A percentile compares a stretch with the other conserved stretches of the same genome.
Evolutionary conservation across 2,113 vertebrate genomes (phyloP).

Genomic region (Chlamydotis undulata): DNA sequence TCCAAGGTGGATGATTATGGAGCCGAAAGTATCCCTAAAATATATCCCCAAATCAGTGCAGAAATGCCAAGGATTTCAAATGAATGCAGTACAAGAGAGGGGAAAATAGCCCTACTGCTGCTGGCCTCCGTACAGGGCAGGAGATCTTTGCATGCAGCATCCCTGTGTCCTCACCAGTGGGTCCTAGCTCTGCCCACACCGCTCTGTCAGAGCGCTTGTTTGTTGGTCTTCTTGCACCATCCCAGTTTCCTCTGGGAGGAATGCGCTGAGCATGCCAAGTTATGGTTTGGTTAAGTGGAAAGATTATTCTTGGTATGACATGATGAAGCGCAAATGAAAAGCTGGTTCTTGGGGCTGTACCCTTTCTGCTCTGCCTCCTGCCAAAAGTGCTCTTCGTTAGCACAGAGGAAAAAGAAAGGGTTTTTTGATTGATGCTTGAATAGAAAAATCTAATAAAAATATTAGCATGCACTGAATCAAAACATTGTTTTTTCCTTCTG

Average conservation of each 20-base stretch:
- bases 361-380: background rate
- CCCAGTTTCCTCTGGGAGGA: background rate
- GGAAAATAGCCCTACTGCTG: background rate
- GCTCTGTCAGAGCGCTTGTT: background rate
- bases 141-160: background rate
- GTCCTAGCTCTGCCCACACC: background rate
- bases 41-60: background rate
- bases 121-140: background rate
- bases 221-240: background rate
- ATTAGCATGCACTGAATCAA: background rate
- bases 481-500: background rate
- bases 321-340: background rate
- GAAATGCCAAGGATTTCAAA: background rate
- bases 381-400: background rate
- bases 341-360: background rate
- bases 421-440: background rate
- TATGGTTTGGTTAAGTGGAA: background rate
- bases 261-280: background rate
- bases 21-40: background rate
- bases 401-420: background rate
- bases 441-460: background rate
- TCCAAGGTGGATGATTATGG: background rate
- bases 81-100: background rate
- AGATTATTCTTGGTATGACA: background rate
- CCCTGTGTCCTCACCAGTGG: background rate